Evolutionary conservation across 2,113 vertebrate species (phyloP).

Genomic region (Vidua macroura): DNA sequence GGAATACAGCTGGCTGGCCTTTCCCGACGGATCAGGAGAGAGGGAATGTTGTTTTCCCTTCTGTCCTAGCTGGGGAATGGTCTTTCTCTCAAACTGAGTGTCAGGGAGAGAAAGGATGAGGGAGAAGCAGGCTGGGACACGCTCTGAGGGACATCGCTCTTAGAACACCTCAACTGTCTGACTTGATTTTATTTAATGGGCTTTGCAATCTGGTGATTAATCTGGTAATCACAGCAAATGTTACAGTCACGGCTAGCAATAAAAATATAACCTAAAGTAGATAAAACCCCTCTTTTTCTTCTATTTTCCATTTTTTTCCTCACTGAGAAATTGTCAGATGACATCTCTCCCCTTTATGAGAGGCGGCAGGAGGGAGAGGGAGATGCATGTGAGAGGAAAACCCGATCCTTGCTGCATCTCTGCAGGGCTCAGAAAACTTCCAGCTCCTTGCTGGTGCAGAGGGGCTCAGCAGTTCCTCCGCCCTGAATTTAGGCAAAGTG

Average conservation of each 20-base stretch:
- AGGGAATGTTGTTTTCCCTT: background rate
- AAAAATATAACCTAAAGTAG: slow-evolving; percentile 34
- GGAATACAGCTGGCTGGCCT: background rate
- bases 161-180: slow-evolving; percentile 31
- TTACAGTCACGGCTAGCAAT: slow-evolving; percentile 44
- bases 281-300: slow-evolving; percentile 25
- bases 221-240: slow-evolving; percentile 63
- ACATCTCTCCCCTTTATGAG: slow-evolving; percentile 43
- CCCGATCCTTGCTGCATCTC: background rate
- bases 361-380: background rate
- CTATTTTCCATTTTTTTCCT: background rate
- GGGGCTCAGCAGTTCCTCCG: background rate
- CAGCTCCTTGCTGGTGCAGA: background rate
- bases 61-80: background rate
- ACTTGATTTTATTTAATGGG: slow-evolving; percentile 31
- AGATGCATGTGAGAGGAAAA: background rate
- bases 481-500: background rate
- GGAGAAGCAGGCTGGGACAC: background rate
- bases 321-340: slow-evolving; percentile 32
- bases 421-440: background rate
- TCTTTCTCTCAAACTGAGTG: background rate
- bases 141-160: background rate
- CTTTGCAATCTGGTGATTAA: slow-evolving; percentile 53
- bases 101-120: background rate
- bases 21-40: background rate